phyloP scores from a whole-genome alignment of 2,797 vertebrate genomes.

The Scolopax rusticola region DNA sequence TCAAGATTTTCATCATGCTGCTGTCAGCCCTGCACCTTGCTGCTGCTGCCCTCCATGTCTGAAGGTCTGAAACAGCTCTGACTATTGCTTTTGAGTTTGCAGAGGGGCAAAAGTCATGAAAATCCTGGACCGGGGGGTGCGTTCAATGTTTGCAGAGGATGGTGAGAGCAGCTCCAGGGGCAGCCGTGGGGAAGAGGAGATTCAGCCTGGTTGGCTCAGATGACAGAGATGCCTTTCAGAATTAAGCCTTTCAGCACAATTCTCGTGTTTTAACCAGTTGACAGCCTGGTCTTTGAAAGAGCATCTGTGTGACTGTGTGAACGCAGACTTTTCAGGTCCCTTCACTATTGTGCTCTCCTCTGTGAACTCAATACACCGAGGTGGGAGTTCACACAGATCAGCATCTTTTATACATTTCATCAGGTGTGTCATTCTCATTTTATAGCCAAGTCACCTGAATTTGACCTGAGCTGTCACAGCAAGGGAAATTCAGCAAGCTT shows the following conservation, averaged over 20 bases:
- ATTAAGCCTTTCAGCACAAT: background rate
- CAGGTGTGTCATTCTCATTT: background rate
- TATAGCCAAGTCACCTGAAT: background rate
- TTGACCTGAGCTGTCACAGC: conserved; percentile 18
- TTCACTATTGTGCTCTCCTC: background rate
- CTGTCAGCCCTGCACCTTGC: background rate
- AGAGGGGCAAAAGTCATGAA: background rate
- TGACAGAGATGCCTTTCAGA: background rate
- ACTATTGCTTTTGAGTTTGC: background rate
- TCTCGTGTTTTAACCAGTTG: background rate
- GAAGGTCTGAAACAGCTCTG: background rate
- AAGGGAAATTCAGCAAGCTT: background rate
- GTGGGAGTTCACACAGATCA: conserved; percentile 9
- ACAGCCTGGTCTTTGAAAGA: conserved; percentile 50
- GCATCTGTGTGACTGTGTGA: background rate
- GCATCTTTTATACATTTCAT: background rate
- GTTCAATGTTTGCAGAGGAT: background rate
- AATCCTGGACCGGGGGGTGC: background rate
- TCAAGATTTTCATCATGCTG: background rate
- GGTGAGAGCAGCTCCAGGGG: background rate
- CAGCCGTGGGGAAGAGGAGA: background rate
- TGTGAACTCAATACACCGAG: background rate
- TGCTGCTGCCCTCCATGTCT: background rate
- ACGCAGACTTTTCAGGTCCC: background rate
- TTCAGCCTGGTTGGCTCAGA: background rate